These are phyloP conservation scores for Pammene aurita DNA, from an alignment of 2,888 invertebrate genomes.

Conservation along the genomic window DNA sequence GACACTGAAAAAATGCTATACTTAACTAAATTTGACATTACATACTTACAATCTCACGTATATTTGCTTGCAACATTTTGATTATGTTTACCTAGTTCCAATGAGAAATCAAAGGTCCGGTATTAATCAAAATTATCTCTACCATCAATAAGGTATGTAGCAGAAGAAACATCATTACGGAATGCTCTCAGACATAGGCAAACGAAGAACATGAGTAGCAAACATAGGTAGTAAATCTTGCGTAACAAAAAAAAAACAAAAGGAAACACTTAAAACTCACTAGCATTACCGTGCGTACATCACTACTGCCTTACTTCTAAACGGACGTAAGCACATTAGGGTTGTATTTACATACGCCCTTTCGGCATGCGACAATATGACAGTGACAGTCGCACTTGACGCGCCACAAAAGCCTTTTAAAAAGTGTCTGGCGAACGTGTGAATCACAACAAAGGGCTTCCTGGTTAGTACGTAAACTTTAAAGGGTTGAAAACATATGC, in stretches of 20 bases:
- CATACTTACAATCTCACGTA: no score
- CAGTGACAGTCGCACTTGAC: slow-evolving; percentile 68
- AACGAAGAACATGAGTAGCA: slow-evolving; percentile 8
- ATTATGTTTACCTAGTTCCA: no score
- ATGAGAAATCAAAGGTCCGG: no score
- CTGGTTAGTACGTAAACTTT: slow-evolving; percentile 38
- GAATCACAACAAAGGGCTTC: slow-evolving; percentile 69
- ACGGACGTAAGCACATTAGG: neutral
- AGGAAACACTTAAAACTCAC: slow-evolving; percentile 44
- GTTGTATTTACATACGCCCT: slow-evolving; percentile 1
- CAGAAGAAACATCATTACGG: no score
- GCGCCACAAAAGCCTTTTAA: slow-evolving; percentile 72
- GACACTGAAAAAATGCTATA: no score
- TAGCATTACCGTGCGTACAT: slow-evolving; percentile 30
- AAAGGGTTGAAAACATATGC: slow-evolving; percentile 25
- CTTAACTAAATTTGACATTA: no score
- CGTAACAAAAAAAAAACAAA: slow-evolving; percentile 33
- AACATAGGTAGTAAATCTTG: slow-evolving; percentile 25
- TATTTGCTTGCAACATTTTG: no score
- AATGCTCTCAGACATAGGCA: slow-evolving; percentile 1
- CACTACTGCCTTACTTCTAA: neutral
- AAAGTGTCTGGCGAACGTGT: slow-evolving; percentile 71
- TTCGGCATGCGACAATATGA: slow-evolving; percentile 42
- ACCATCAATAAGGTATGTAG: neutral
- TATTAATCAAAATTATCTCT: no score